Base-by-base conservation (phyloP, 2,888 invertebrate genomes). In the Beris morrisii region DNA sequence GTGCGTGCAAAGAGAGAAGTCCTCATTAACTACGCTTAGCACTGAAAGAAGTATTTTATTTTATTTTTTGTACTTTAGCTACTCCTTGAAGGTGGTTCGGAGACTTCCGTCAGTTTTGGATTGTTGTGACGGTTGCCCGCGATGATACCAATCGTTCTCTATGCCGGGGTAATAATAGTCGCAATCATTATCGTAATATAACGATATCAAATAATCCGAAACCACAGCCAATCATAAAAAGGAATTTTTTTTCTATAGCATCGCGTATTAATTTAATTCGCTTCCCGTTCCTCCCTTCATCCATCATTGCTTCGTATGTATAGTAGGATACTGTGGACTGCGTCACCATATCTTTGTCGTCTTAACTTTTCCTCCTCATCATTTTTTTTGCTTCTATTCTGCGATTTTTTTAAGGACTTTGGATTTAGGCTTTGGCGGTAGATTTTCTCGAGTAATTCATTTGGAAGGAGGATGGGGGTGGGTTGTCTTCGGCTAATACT, bases 151-250 rank as follows among this genome's bases (percentile, higher is more conserved):
- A 50, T 12, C 43, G 30, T 31, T 32, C 28, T 11, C 31, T 28
- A 28, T 56, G 28, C 52, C 50, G 50, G 22, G 13, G 50, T 32
- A 22, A 52, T 38, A 61, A 52, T 38, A 61, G 52, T 52, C 61
- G 15, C 58, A 65, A 63, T 69, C 69, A 69, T 69, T 69, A 65
- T 69, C 65, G 61, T 69, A 67, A 67, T 64, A 58, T 69, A 69
- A 57, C 53, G 67, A 64, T 69, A 67, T 67, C 69, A 67, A 65
- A 69, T 69, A 69, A 69, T 69, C 69, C 69, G 63, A 69, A 69
- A 69, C 67, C 69, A 55, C 67, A 69, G 69, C 67, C 67, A 69
- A 69, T 69, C 69, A 64, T 69, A 59, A 58, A 58, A 56, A 54
- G 28, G 13, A 55, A 64, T 65, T 64, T 69, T 31, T 9, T 45